Conservation (phyloP, 2,113 vertebrate species). For the Chionis minor region DNA sequence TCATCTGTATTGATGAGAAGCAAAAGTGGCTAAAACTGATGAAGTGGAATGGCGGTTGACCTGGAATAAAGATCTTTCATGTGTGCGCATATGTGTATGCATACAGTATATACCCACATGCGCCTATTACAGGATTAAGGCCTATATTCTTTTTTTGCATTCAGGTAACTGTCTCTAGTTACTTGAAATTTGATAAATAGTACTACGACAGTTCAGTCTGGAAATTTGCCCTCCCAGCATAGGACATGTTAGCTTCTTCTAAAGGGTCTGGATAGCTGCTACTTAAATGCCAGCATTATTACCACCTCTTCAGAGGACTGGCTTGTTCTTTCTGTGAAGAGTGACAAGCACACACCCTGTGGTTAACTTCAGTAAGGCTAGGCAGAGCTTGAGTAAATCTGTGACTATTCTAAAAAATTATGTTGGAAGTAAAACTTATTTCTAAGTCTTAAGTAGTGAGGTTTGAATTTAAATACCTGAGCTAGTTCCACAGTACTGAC, state of each 20-base stretch:
- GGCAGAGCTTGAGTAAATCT: not conserved
- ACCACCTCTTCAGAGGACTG: not conserved
- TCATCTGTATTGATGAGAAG: not conserved
- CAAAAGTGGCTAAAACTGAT: not conserved
- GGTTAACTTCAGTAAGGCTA: not conserved
- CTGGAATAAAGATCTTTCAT: not conserved
- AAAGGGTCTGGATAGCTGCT: not conserved
- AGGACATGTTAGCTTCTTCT: not conserved
- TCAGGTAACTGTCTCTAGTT: not conserved
- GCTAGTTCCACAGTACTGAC: not conserved
- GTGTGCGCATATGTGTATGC: accelerated
- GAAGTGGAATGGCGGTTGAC: not conserved
- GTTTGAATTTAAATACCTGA: not conserved
- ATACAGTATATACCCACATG: accelerated
- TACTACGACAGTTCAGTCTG: not conserved
- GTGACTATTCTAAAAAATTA: not conserved
- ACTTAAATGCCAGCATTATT: not conserved
- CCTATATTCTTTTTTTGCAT: not conserved
- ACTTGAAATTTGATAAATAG: not conserved
- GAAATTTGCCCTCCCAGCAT: not conserved
- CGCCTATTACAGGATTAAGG: not conserved
- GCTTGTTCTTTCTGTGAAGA: not conserved
- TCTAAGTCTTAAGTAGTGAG: not conserved
- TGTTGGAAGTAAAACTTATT: not conserved
- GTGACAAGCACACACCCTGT: not conserved